Percentiles rank a stretch among this genome's conserved stretches.
These are phyloP conservation scores for Lasioglossum leucozonium DNA, from an alignment of 2,888 invertebrate genomes.

Conservation along the genomic window DNA sequence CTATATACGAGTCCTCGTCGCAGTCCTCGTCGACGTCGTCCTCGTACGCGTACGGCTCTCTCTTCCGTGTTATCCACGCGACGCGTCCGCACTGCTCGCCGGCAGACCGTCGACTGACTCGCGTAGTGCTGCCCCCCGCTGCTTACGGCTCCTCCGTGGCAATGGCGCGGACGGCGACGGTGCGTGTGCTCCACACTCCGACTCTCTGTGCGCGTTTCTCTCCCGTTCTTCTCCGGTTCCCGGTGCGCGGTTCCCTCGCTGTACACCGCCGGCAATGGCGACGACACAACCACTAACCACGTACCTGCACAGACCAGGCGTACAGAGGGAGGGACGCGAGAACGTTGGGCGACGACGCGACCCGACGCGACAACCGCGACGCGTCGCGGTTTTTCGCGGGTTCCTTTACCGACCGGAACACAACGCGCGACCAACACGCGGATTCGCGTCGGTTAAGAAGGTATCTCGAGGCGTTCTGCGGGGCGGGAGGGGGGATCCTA, in stretches of 20 bases:
- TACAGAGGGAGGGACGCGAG: not conserved
- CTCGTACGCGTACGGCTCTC: not conserved
- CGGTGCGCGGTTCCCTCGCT: slow-evolving; percentile 2
- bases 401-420: not conserved
- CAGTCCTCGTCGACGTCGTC: not conserved
- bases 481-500: too few species aligned
- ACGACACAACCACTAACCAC: slow-evolving; percentile 40
- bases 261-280: slow-evolving; percentile 55
- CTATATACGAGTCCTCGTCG: not conserved
- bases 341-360: too few species aligned
- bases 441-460: not conserved
- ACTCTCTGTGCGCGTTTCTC: too few species aligned
- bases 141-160: slow-evolving; percentile 8
- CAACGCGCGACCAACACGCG: not conserved
- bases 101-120: slow-evolving; percentile 84
- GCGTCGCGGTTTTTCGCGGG: not conserved
- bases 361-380: not conserved
- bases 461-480: not conserved
- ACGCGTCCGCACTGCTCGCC: slow-evolving; percentile 80
- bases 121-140: slow-evolving; percentile 76
- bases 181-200: not conserved
- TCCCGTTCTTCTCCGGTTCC: not conserved
- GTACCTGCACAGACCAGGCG: slow-evolving; percentile 4
- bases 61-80: slow-evolving; percentile 40
- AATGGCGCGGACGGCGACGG: slow-evolving; percentile 31